phyloP scores from a whole-genome alignment of 2,888 invertebrate species.

The Drepanosiphum platanoidis region DNA sequence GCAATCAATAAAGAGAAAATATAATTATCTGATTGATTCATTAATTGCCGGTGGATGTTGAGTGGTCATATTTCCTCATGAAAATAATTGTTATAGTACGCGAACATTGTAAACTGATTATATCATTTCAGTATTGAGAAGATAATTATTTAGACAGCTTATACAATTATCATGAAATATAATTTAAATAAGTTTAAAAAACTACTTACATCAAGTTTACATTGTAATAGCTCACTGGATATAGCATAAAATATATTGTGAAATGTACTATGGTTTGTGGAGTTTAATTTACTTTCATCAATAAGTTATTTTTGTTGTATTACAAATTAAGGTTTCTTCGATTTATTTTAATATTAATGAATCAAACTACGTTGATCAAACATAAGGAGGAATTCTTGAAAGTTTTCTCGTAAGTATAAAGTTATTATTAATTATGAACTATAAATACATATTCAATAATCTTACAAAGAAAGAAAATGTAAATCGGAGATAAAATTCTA shows the following conservation, averaged over 20 bases:
- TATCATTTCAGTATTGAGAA: neutral
- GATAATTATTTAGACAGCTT: no score
- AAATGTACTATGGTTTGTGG: neutral
- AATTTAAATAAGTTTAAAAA: neutral
- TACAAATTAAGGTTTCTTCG: neutral
- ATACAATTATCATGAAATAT: neutral
- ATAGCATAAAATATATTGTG: neutral
- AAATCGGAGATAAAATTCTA: neutral
- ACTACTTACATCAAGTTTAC: neutral
- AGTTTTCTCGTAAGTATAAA: conserved; percentile 34
- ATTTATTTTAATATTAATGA: neutral
- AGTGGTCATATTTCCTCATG: neutral
- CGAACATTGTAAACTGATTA: neutral
- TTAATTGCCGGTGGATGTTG: neutral
- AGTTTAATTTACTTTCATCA: neutral
- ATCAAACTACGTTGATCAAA: neutral
- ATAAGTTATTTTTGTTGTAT: neutral
- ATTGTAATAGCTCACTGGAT: neutral
- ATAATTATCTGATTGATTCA: neutral
- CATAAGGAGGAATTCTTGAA: neutral
- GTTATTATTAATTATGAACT: neutral
- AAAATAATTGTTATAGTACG: neutral
- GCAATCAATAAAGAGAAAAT: neutral
- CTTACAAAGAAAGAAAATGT: neutral
- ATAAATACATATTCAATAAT: neutral